Base-by-base conservation (phyloP, 1,140 invertebrate genomes). In the Hyles euphorbiae region DNA sequence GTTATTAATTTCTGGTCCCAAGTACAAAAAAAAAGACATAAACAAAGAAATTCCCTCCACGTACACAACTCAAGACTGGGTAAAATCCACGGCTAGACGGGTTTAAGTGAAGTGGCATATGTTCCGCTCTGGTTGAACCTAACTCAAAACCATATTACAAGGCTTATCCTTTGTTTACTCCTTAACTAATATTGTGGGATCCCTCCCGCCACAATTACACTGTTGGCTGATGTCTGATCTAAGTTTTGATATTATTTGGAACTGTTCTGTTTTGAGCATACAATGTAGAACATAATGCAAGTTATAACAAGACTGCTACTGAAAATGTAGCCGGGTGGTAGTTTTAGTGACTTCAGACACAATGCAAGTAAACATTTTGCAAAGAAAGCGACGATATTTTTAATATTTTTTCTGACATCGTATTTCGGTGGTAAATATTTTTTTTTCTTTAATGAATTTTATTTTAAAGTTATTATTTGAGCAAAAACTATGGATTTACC, bases 151-250 rank as follows among this genome's bases (percentile, higher is more conserved):
- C 60, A 58, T 62, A 58, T 62, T 51, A 49, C 34, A 44, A 49
- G 52, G 60, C 45, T 62, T 62, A 62, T 62, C 60, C 60, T 58
- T 62, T 62, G 60, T 62, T 62, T 62, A 44, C 52, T 62, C 45
- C 34, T 36, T 61, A 62, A 62, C 50, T 57, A 54, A 47, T 52
- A 54, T 56, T 53, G 40, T 60, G 34, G 36, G 34, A 34, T 48
- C 34, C 47, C 51, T 32, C 22, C 9, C 33, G 49, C 33, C 22
- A 32, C 43, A 10, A 54, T 60, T 44, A 49, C 48, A 32, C 52
- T 43, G 34, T 40, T 11, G n/a, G 34, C 49, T 11, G n/a, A 45
- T 34, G 40, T 57, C 36, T 57, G 46, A 40, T 50, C 34, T 40
- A 22, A 22, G 10, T 11, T 50, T 57, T 11, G 3, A 1, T 32